Conservation (phyloP, 2,888 invertebrate species). For the Cerastis rubricosa region DNA sequence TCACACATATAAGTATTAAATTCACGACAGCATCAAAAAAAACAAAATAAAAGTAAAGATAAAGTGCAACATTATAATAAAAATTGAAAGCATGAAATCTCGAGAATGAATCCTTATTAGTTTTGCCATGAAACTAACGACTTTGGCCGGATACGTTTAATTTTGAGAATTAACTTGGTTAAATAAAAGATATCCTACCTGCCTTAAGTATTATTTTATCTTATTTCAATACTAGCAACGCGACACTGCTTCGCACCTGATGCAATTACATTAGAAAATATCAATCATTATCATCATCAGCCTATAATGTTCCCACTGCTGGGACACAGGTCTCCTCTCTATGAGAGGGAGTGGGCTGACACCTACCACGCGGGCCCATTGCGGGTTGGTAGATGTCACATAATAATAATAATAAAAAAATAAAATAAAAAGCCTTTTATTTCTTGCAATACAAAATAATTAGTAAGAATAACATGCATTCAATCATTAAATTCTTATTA, state of each 20-base stretch:
- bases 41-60: too few relatives aligned
- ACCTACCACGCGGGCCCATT: too few relatives aligned
- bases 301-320: too few relatives aligned
- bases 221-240: not conserved
- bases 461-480: too few relatives aligned
- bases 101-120: slow-evolving; percentile 3
- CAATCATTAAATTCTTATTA: too few relatives aligned
- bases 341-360: too few relatives aligned
- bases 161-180: slow-evolving; percentile 2
- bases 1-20: not conserved
- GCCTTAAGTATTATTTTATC: not conserved
- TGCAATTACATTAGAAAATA: not conserved
- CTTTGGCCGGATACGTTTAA: not conserved
- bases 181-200: slow-evolving; percentile 10
- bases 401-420: too few relatives aligned
- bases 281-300: too few relatives aligned
- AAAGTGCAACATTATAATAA: slow-evolving; percentile 33
- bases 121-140: slow-evolving; percentile 10
- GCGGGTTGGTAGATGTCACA: too few relatives aligned
- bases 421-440: too few relatives aligned
- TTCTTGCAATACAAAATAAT: too few relatives aligned
- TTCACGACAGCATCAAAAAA: slow-evolving; percentile 15
- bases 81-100: slow-evolving; percentile 38
- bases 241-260: not conserved
- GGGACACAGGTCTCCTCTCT: too few relatives aligned